These are phyloP conservation scores for Dilophus febrilis DNA, from an alignment of 2,888 invertebrate species.

Conservation along the genomic window DNA sequence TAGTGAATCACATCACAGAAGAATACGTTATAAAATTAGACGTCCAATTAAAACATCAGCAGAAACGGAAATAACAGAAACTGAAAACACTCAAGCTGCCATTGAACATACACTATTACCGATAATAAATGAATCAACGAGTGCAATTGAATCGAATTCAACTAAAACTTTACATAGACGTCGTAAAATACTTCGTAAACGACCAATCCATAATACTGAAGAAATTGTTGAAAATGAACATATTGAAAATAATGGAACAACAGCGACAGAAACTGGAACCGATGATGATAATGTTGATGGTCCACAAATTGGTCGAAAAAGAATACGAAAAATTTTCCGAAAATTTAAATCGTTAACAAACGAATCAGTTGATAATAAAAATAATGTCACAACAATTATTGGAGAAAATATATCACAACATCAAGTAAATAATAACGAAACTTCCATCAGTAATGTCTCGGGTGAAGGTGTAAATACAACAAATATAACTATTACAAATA, in stretches of 20 bases:
- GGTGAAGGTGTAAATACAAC: slow-evolving; percentile 1
- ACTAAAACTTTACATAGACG: not conserved
- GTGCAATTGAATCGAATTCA: not conserved
- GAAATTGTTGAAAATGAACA: no score
- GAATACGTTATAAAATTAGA: not conserved
- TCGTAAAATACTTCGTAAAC: not conserved
- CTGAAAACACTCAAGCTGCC: slow-evolving; percentile 2
- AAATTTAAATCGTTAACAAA: no score
- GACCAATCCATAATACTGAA: no score
- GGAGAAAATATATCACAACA: no score
- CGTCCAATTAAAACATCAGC: not conserved
- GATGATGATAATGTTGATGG: not conserved
- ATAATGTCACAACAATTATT: no score
- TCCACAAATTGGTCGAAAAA: slow-evolving; percentile 1
- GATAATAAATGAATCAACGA: not conserved
- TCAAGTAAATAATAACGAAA: no score
- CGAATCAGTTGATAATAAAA: not conserved
- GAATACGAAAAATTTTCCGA: no score
- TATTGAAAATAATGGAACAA: no score
- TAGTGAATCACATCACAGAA: no score
- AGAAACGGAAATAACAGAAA: slow-evolving; percentile 1
- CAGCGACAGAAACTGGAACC: no score
- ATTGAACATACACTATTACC: no score
- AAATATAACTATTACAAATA: not conserved
- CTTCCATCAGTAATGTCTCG: no score